Conservation (phyloP, 2,113 vertebrate species). For the Stigmatopora argus region DNA sequence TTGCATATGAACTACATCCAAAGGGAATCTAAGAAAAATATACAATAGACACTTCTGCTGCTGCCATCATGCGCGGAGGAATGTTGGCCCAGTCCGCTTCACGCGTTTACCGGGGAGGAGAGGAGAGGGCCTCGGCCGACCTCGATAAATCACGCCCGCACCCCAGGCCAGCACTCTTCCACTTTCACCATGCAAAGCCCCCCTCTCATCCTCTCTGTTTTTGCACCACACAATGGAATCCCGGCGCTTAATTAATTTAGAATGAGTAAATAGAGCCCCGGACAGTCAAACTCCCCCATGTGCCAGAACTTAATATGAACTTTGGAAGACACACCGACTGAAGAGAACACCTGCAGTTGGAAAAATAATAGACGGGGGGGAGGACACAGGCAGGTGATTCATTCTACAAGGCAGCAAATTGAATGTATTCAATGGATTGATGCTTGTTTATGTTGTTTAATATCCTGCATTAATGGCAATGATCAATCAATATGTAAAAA, state of each 20-base stretch:
- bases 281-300: constrained; percentile 69
- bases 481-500: too few species aligned
- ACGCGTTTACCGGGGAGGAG: neutral
- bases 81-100: neutral
- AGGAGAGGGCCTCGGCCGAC: neutral
- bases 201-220: constrained; percentile 63
- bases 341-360: constrained; percentile 68
- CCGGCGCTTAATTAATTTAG: constrained; percentile 74
- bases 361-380: constrained; percentile 1
- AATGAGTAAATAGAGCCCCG: constrained; percentile 72
- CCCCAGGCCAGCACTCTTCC: constrained; percentile 34
- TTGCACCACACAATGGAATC: constrained; percentile 68
- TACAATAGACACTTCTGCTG: neutral
- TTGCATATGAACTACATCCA: neutral
- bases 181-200: constrained; percentile 24
- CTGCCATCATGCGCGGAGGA: neutral
- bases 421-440: neutral
- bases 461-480: too few species aligned
- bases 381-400: constrained; percentile 7
- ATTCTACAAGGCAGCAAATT: neutral
- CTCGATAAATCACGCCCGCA: constrained; percentile 51
- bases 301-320: constrained; percentile 75
- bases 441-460: too few species aligned
- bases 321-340: constrained; percentile 64
- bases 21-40: neutral